Evolutionary conservation across 2,113 vertebrate genomes (phyloP).

Genomic region (Aptenodytes forsteri): DNA sequence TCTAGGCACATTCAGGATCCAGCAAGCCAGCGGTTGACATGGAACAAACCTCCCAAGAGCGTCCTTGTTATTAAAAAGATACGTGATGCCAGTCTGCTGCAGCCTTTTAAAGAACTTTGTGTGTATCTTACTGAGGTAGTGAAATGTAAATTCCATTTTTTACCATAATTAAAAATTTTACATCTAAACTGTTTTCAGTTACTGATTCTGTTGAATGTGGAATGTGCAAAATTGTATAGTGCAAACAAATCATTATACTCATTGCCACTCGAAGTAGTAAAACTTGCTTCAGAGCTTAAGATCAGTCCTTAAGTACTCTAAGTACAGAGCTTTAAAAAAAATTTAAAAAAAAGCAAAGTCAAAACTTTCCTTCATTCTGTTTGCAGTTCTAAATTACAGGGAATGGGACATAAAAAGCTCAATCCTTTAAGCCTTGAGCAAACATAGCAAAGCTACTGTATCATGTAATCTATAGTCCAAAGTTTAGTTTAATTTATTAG

Average conservation of each 20-base stretch:
- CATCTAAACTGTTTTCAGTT: not conserved
- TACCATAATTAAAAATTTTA: not conserved
- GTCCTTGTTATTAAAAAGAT: constrained; percentile 98
- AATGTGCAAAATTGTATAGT: not conserved
- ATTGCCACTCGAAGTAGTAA: accelerated
- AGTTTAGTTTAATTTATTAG: not conserved
- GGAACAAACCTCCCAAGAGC: constrained; percentile 98
- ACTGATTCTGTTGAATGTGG: not conserved
- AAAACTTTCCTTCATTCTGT: not conserved
- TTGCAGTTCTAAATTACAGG: not conserved
- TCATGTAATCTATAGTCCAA: not conserved
- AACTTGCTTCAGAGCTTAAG: not conserved
- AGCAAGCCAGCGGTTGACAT: constrained; percentile 93
- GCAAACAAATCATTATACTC: not conserved
- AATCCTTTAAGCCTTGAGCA: not conserved
- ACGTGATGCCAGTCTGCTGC: constrained; percentile 86
- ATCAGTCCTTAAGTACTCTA: not conserved
- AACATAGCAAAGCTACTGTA: not conserved
- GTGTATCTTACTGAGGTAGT: constrained; percentile 88
- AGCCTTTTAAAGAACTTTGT: constrained; percentile 96
- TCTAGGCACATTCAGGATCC: constrained; percentile 98
- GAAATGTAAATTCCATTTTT: not conserved
- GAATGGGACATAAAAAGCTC: not conserved
- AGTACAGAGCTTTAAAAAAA: not conserved
- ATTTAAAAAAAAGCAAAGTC: not conserved